Conservation (phyloP, 2,888 invertebrate species). For the Pardosa pseudoannulata region DNA sequence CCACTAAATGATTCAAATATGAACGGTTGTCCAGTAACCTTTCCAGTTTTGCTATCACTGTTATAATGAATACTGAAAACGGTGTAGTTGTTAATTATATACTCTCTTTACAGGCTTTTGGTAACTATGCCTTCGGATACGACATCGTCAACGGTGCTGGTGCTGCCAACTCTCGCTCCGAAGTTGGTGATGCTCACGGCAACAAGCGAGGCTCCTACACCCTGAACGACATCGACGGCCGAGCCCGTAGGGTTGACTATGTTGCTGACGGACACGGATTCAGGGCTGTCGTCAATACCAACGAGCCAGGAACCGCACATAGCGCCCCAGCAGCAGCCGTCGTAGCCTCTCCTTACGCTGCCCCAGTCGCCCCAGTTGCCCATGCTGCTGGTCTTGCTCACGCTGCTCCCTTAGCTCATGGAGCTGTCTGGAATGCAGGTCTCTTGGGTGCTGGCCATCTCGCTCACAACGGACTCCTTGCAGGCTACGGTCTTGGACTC, state of each 20-base stretch:
- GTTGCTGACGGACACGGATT: conserved; percentile 2
- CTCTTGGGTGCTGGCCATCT: background rate
- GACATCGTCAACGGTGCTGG: background rate
- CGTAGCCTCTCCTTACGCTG: background rate
- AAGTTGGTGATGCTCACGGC: background rate
- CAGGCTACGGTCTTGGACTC: background rate
- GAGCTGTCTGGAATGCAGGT: background rate
- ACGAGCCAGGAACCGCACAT: background rate
- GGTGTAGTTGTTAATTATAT: too few relatives aligned
- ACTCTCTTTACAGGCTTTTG: background rate
- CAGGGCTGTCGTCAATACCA: background rate
- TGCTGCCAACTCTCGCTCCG: background rate
- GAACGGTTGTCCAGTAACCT: too few relatives aligned
- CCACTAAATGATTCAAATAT: too few relatives aligned
- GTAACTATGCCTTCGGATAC: background rate
- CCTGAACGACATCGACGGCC: background rate
- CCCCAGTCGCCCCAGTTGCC: background rate
- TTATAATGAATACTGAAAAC: too few relatives aligned
- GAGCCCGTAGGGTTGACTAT: background rate
- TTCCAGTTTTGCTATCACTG: too few relatives aligned
- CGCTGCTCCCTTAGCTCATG: background rate
- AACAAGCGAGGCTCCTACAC: background rate
- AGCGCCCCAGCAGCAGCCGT: background rate
- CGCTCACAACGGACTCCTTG: background rate
- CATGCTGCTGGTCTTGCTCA: background rate